These are phyloP conservation scores for Hypolimnas misippus DNA, from an alignment of 2,888 invertebrate species.

Conservation along the genomic window DNA sequence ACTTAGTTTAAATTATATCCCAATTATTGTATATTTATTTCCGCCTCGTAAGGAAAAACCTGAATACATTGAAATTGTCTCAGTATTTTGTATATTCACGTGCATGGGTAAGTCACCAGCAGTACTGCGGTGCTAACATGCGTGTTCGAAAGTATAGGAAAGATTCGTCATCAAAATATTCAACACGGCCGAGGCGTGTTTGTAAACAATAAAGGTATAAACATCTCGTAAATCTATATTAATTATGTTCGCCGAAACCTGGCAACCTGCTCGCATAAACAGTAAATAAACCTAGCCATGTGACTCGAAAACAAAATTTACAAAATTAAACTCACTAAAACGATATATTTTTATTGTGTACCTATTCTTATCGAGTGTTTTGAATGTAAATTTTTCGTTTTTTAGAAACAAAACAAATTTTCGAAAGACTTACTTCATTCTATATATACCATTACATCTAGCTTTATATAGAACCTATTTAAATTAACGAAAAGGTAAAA, in stretches of 20 bases:
- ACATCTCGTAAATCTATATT: constrained; percentile 9
- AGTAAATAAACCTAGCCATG: constrained; percentile 1
- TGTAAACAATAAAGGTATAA: constrained; percentile 5
- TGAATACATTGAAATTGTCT: no score
- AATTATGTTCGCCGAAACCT: constrained; percentile 12
- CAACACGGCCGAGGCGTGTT: neutral
- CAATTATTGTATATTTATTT: no score
- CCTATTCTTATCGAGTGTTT: neutral
- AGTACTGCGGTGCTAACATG: neutral
- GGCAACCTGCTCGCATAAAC: constrained; percentile 16
- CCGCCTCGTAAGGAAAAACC: no score
- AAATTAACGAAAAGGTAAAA: no score
- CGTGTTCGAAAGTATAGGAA: neutral
- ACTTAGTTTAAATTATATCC: no score
- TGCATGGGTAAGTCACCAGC: no score
- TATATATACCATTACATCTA: no score
- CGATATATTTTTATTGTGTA: neutral
- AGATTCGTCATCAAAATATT: neutral
- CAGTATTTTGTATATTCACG: no score
- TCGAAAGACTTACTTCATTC: no score
- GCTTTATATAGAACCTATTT: no score
- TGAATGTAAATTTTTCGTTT: neutral
- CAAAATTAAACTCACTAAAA: neutral
- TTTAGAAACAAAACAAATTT: neutral
- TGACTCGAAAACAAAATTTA: neutral